Evolutionary conservation across 2,113 vertebrate species (phyloP).

Genomic region (Xiphophorus couchianus): DNA sequence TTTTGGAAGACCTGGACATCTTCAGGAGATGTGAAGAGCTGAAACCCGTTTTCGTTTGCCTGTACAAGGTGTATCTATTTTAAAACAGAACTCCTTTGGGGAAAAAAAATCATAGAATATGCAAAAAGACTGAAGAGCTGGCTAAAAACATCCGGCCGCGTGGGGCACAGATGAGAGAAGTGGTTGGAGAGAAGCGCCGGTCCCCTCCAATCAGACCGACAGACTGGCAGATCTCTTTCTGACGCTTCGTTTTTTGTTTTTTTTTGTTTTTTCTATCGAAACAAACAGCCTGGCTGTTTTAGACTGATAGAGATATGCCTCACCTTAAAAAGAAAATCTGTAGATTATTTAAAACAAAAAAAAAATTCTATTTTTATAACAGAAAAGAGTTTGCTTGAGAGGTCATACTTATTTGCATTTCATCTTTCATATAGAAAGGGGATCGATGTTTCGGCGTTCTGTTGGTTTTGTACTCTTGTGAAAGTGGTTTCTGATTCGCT

Average conservation of each 20-base stretch:
- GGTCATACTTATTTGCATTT: conserved; percentile 78
- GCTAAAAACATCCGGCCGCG: conserved; percentile 52
- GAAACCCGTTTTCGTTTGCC: conserved; percentile 82
- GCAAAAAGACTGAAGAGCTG: conserved; percentile 81
- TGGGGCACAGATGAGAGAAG: conserved; percentile 33
- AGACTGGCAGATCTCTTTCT: conserved; percentile 70
- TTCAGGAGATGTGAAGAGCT: conserved; percentile 82
- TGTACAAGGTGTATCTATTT: conserved; percentile 83
- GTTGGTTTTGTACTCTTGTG: conserved; percentile 81
- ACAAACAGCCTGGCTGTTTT: conserved; percentile 79
- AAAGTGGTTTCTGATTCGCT: conserved; percentile 75
- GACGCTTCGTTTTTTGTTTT: conserved; percentile 54
- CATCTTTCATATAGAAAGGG: conserved; percentile 69
- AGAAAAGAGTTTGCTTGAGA: conserved; percentile 80
- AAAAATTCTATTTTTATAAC: conserved; percentile 83
- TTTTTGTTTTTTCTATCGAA: conserved; percentile 76
- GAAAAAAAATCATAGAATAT: conserved; percentile 79
- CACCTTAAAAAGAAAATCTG: conserved; percentile 81
- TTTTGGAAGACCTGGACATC: conserved; percentile 88
- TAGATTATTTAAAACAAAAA: conserved; percentile 87
- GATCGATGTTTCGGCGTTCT: conserved; percentile 71
- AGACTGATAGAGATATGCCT: conserved; percentile 81
- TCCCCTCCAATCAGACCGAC: conserved; percentile 67
- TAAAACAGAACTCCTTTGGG: conserved; percentile 72
- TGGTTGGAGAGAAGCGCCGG: conserved; percentile 53